These are phyloP conservation scores for Dicyema japonicum DNA, from an alignment of 1,140 invertebrate genomes.

Conservation along the genomic window DNA sequence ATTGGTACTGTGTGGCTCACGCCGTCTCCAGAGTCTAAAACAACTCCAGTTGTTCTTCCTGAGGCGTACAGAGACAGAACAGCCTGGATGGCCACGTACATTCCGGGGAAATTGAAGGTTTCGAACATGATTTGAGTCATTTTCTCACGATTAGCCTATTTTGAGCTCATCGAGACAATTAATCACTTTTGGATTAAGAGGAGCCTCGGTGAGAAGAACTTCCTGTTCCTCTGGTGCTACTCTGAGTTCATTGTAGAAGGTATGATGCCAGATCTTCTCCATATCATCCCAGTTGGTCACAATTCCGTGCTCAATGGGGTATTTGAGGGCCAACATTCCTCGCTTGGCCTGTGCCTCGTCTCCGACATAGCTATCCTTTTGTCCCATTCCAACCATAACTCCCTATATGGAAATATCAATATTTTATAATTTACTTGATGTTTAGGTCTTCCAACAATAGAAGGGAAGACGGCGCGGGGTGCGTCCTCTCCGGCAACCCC, in stretches of 20 bases:
- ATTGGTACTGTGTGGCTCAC: constrained; percentile 3
- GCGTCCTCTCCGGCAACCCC: no score
- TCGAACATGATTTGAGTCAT: constrained; percentile 5
- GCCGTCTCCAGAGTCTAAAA: constrained; percentile 4
- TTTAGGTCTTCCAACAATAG: no score
- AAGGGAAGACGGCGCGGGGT: no score
- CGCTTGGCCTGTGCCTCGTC: constrained; percentile 81
- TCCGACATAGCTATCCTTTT: constrained; percentile 29
- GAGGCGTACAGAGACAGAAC: constrained; percentile 2
- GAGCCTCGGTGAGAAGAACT: constrained; percentile 8
- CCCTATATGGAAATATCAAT: no score
- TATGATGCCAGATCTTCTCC: constrained; percentile 8
- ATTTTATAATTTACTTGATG: no score
- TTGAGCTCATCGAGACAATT: no score
- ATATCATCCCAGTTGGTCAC: constrained; percentile 80
- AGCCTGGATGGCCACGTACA: constrained; percentile 2
- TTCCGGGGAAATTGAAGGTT: constrained; percentile 2
- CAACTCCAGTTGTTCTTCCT: constrained; percentile 3
- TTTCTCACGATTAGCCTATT: constrained; percentile 4
- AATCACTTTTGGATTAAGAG: constrained; percentile 10
- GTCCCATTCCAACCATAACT: constrained; percentile 2
- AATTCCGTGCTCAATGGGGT: constrained; percentile 70
- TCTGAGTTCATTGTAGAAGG: constrained; percentile 9
- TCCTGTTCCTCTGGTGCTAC: constrained; percentile 13
- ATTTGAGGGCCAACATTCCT: constrained; percentile 39